Conservation (phyloP, 2,797 vertebrate species). For the Falco peregrinus region DNA sequence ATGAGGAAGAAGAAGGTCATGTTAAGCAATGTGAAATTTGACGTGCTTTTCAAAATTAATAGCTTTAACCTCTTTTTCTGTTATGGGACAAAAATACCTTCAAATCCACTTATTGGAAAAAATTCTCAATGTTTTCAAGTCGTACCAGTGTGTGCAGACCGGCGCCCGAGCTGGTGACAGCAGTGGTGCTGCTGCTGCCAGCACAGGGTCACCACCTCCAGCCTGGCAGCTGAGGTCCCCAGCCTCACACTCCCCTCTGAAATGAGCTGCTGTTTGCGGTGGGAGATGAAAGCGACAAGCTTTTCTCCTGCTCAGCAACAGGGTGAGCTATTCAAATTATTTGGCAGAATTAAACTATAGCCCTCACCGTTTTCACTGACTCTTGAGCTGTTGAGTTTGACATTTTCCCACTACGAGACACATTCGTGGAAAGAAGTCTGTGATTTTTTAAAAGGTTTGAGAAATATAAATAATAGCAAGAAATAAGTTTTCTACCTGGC, state of each 20-base stretch:
- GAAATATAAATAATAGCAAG: not conserved
- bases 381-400: not conserved
- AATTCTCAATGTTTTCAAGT: not conserved
- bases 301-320: not conserved
- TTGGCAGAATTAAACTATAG: not conserved
- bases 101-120: not conserved
- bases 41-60: not conserved
- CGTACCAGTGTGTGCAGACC: rapidly evolving
- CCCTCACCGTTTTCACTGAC: not conserved
- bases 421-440: not conserved
- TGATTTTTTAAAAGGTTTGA: not conserved
- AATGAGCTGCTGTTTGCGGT: not conserved
- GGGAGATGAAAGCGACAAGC: not conserved
- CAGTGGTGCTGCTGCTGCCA: not conserved
- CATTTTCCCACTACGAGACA: not conserved
- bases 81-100: not conserved
- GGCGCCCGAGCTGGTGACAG: not conserved
- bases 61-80: not conserved
- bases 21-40: not conserved
- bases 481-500: not conserved
- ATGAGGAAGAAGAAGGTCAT: rapidly evolving
- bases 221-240: not conserved
- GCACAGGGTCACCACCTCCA: not conserved
- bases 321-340: not conserved
- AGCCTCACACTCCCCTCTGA: not conserved